Conservation (phyloP, 2,888 invertebrate genomes). For the Autographa pulchrina region DNA sequence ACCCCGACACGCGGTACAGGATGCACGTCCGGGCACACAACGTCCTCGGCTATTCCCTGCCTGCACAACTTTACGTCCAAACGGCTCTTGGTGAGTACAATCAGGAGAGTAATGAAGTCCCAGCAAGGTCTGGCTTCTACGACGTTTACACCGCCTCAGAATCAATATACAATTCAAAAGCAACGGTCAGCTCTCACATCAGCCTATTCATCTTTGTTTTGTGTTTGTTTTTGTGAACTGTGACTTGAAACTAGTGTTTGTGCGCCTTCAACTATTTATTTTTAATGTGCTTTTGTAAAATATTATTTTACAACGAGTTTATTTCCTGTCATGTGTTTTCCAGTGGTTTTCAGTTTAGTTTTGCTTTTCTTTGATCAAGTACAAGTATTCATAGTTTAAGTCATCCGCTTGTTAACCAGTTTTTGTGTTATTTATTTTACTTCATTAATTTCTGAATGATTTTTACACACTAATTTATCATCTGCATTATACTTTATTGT, state of each 20-base stretch:
- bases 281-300: constrained; percentile 62
- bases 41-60: constrained; percentile 94
- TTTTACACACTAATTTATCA: constrained; percentile 58
- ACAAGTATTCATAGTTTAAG: constrained; percentile 63
- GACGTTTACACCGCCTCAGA: constrained; percentile 85
- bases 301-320: constrained; percentile 56
- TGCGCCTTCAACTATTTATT: constrained; percentile 65
- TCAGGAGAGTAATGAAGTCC: constrained; percentile 84
- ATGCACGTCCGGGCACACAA: constrained; percentile 96
- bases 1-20: constrained; percentile 94
- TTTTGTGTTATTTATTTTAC: constrained; percentile 64
- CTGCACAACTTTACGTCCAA: constrained; percentile 94
- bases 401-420: constrained; percentile 62
- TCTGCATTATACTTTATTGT: constrained; percentile 53
- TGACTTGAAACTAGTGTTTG: constrained; percentile 67
- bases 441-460: constrained; percentile 54
- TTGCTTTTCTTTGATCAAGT: constrained; percentile 63
- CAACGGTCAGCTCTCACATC: constrained; percentile 73
- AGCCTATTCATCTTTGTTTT: constrained; percentile 74
- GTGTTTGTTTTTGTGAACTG: constrained; percentile 80
- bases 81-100: constrained; percentile 96
- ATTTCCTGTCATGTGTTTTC: constrained; percentile 58
- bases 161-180: constrained; percentile 73
- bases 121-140: constrained; percentile 85
- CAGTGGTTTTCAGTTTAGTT: constrained; percentile 61